These are phyloP conservation scores for Saguinus imperator DNA, from an alignment of 2,113 vertebrate species.

Conservation along the genomic window DNA sequence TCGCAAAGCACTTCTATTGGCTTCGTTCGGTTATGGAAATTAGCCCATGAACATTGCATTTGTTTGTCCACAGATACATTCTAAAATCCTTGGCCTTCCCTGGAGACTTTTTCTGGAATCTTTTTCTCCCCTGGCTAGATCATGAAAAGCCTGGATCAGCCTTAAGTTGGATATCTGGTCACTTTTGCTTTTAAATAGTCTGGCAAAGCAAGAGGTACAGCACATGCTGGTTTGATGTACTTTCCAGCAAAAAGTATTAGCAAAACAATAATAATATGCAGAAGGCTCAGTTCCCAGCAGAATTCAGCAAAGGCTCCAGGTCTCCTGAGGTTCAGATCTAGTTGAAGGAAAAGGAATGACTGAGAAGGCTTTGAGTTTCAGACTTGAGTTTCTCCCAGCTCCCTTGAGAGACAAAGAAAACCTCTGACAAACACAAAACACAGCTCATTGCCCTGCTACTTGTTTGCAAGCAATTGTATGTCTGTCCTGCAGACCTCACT, in stretches of 20 bases:
- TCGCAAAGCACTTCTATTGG: background rate
- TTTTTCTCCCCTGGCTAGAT: background rate
- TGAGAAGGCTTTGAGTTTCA: background rate
- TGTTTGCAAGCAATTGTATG: background rate
- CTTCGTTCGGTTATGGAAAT: background rate
- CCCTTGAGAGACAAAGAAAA: conserved; percentile 19
- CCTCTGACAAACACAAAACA: background rate
- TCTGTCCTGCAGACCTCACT: conserved; percentile 29
- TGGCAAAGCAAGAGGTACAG: background rate
- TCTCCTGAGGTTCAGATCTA: background rate
- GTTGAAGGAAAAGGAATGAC: background rate
- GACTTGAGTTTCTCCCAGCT: background rate
- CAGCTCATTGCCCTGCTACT: background rate
- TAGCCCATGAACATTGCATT: background rate
- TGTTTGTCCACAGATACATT: background rate
- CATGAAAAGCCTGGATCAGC: background rate
- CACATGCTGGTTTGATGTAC: background rate
- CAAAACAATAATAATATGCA: conserved; percentile 1
- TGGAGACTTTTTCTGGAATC: background rate
- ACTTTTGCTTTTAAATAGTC: conserved; percentile 37
- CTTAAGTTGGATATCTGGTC: background rate
- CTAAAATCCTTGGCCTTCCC: conserved; percentile 15
- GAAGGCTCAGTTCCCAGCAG: background rate
- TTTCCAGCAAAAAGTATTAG: conserved; percentile 31
- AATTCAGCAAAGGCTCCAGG: background rate